Evolutionary conservation across 2,113 vertebrate genomes (phyloP).

Genomic region (Callospermophilus lateralis): DNA sequence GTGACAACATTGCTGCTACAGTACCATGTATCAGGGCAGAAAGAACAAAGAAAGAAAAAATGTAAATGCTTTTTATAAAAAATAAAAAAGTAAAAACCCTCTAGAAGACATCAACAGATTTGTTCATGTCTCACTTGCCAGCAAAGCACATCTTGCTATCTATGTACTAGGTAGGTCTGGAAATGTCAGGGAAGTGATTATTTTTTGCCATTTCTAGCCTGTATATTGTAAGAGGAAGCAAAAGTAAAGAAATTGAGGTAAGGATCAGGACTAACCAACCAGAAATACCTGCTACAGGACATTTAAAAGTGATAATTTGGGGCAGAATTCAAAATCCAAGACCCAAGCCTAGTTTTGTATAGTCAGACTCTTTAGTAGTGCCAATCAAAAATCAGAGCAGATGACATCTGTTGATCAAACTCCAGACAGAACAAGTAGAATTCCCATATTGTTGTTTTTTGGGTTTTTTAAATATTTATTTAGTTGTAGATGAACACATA

Average conservation of each 20-base stretch:
- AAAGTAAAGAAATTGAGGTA: background rate
- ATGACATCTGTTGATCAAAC: background rate
- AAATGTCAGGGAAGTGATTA: background rate
- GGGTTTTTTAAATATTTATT: too few relatives aligned
- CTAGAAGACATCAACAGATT: background rate
- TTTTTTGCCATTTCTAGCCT: background rate
- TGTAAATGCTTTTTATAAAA: background rate
- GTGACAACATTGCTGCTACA: background rate
- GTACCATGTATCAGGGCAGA: background rate
- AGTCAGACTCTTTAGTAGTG: background rate
- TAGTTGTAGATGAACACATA: too few relatives aligned
- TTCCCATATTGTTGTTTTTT: background rate
- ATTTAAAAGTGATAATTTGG: background rate
- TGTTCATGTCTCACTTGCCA: background rate
- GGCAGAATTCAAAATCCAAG: background rate
- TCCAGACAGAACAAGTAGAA: background rate
- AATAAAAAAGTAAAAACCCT: background rate
- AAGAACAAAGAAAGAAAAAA: background rate
- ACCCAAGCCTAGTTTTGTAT: background rate
- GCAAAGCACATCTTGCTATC: background rate
- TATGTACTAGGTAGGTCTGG: background rate
- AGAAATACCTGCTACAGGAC: background rate
- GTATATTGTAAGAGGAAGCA: background rate
- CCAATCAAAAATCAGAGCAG: background rate
- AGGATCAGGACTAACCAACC: background rate